These are phyloP conservation scores for Dryas iulia DNA, from an alignment of 1,140 invertebrate genomes.

Conservation along the genomic window DNA sequence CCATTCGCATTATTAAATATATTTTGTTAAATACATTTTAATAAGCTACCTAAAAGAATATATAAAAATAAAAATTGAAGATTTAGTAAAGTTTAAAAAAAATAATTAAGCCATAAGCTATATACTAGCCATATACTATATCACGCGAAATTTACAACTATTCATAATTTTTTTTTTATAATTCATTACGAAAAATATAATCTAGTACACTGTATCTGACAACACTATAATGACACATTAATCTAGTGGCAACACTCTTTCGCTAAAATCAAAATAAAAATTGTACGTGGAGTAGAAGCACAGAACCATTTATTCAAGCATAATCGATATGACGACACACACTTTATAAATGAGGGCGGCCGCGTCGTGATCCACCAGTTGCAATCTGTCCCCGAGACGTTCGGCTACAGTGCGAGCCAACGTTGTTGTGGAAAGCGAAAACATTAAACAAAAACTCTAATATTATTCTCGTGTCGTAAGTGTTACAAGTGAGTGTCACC, in stretches of 20 bases:
- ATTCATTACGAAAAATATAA: neutral
- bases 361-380: slow-evolving; percentile 56
- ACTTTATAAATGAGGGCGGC: slow-evolving; percentile 76
- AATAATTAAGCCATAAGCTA: no score
- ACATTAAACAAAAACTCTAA: slow-evolving; percentile 22
- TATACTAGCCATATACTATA: no score
- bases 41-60: no score
- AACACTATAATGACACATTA: slow-evolving; percentile 18
- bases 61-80: no score
- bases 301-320: slow-evolving; percentile 48
- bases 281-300: slow-evolving; percentile 63
- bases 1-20: no score
- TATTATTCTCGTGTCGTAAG: slow-evolving; percentile 36
- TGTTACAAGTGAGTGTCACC: slow-evolving; percentile 58
- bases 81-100: no score
- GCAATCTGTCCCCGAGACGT: slow-evolving; percentile 60
- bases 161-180: neutral
- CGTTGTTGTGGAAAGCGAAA: slow-evolving; percentile 48
- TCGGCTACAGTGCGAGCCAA: slow-evolving; percentile 79
- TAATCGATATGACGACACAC: slow-evolving; percentile 76
- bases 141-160: no score
- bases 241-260: slow-evolving; percentile 42
- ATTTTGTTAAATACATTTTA: no score
- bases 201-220: neutral
- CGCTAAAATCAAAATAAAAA: slow-evolving; percentile 66